These are phyloP conservation scores for Canis aureus DNA, from an alignment of 2,113 vertebrate species.

Conservation along the genomic window DNA sequence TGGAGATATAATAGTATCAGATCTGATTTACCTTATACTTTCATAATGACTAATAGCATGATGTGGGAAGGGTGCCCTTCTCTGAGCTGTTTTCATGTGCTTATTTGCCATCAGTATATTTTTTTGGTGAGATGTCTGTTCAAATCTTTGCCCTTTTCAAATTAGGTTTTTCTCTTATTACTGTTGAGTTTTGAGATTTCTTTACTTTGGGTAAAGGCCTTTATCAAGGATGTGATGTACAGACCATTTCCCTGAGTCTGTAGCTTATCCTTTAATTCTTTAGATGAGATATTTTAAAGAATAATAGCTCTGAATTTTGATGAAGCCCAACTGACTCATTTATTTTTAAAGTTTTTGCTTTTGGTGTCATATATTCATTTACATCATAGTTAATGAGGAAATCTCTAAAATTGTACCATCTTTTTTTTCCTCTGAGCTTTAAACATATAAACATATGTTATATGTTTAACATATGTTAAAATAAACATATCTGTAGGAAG, in stretches of 20 bases:
- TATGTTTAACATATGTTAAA: no score
- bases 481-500: not conserved
- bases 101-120: not conserved
- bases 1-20: not conserved
- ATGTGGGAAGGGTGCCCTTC: not conserved
- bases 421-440: not conserved
- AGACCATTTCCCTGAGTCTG: not conserved
- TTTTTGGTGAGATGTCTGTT: not conserved
- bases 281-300: not conserved
- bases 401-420: not conserved
- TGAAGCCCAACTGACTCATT: not conserved
- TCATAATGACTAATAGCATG: not conserved
- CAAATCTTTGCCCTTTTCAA: not conserved
- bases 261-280: not conserved
- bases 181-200: not conserved
- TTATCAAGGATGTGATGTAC: not conserved
- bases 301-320: not conserved
- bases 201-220: not conserved
- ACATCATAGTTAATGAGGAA: not conserved
- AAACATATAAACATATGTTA: no score
- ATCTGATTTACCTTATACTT: not conserved
- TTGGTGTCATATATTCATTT: not conserved
- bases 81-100: not conserved
- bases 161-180: not conserved
- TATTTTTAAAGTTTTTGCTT: not conserved